phyloP scores from a whole-genome alignment of 2,888 invertebrate species.

The Ceramica pisi region DNA sequence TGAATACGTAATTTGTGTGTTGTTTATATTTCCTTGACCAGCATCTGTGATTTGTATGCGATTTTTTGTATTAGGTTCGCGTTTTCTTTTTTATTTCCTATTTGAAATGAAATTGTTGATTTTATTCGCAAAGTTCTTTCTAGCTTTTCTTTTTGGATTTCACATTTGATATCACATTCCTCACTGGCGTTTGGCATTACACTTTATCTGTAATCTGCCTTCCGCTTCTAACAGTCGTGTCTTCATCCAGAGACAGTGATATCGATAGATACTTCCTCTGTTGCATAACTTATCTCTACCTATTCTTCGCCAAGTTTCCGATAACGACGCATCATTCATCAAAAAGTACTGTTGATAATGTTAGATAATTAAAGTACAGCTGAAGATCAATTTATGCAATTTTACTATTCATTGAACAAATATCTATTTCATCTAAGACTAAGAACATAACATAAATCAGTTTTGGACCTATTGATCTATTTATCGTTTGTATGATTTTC shows the following conservation, averaged over 20 bases:
- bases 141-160: too few species aligned
- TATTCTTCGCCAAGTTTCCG: background rate
- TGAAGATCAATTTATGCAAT: background rate
- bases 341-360: constrained; percentile 15
- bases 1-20: constrained; percentile 48
- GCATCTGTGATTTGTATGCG: constrained; percentile 1
- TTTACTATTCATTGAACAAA: constrained; percentile 7
- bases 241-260: constrained; percentile 1
- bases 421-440: background rate
- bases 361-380: constrained; percentile 1
- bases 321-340: constrained; percentile 26
- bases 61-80: background rate
- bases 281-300: constrained; percentile 9
- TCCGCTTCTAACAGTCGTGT: background rate
- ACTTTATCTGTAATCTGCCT: background rate
- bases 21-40: constrained; percentile 43
- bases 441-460: background rate
- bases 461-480: background rate
- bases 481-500: background rate
- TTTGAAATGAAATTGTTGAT: background rate
- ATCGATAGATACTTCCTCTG: constrained; percentile 1
- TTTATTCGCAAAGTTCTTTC: background rate
- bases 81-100: background rate
- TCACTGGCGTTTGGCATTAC: too few species aligned
- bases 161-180: too few species aligned